Conservation (phyloP, 2,797 vertebrate species). For the Hyperoplus lanceolatus region DNA sequence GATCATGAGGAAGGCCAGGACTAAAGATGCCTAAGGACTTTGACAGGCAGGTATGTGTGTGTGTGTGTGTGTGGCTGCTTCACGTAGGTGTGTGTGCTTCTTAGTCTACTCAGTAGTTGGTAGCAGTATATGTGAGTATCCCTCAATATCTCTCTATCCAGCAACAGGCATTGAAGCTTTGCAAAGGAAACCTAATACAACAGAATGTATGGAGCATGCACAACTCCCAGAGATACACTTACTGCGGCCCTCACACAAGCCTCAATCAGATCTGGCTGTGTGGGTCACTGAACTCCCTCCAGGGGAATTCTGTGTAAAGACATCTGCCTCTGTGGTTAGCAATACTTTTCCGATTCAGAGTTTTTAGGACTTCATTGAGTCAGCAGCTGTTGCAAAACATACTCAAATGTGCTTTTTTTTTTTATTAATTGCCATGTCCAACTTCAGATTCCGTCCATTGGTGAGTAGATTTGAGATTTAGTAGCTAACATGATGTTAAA, state of each 20-base stretch:
- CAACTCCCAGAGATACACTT: slow-evolving; percentile 18
- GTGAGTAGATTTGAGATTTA: slow-evolving; percentile 3
- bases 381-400: neutral
- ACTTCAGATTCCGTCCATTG: neutral
- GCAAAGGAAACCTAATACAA: slow-evolving; percentile 33
- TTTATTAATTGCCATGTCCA: neutral
- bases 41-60: slow-evolving; percentile 31
- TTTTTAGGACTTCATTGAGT: slow-evolving; percentile 3
- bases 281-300: slow-evolving; percentile 22
- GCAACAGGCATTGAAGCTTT: slow-evolving; percentile 12
- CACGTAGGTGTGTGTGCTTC: neutral
- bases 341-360: slow-evolving; percentile 31
- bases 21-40: slow-evolving; percentile 29
- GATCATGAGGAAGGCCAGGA: slow-evolving; percentile 32
- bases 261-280: slow-evolving; percentile 4
- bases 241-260: slow-evolving; percentile 31
- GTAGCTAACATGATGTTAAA: neutral
- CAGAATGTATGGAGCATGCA: slow-evolving; percentile 27
- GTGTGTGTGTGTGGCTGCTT: slow-evolving; percentile 22
- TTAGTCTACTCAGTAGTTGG: neutral
- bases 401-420: slow-evolving; percentile 10
- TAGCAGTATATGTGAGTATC: neutral
- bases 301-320: slow-evolving; percentile 21
- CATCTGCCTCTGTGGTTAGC: slow-evolving; percentile 28
- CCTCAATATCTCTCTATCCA: neutral